phyloP scores from a whole-genome alignment of 1,140 invertebrate genomes.

The Aphis craccivora region DNA sequence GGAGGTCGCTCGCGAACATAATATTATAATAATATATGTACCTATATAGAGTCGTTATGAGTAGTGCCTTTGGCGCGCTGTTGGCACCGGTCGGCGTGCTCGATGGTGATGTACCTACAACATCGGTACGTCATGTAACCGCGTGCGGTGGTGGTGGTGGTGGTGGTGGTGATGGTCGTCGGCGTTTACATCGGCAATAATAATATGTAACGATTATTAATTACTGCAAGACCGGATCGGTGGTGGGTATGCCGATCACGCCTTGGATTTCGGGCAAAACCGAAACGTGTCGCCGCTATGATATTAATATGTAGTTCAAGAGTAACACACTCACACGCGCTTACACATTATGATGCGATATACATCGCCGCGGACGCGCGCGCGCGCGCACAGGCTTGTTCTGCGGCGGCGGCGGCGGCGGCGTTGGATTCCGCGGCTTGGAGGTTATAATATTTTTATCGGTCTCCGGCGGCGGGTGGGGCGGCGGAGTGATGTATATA shows the following conservation, averaged over 20 bases:
- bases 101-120: neutral
- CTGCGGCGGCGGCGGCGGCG: too few relatives aligned
- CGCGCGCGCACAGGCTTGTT: neutral
- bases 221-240: neutral
- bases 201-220: neutral
- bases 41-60: neutral
- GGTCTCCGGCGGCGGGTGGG: too few relatives aligned
- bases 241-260: neutral
- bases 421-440: neutral
- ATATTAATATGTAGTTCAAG: conserved; percentile 45
- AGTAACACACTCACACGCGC: neutral
- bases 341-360: too few relatives aligned
- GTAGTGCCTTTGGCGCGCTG: neutral
- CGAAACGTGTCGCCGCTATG: neutral
- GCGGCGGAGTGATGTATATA: neutral
- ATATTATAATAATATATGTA: too few relatives aligned
- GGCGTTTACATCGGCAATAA: neutral
- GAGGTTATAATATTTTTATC: neutral
- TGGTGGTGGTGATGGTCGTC: too few relatives aligned
- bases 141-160: too few relatives aligned
- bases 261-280: conserved; percentile 44
- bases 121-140: neutral
- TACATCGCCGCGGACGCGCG: neutral
- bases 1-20: neutral
- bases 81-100: neutral